Base-by-base conservation (phyloP, 1,140 invertebrate genomes). In the Wasmannia auropunctata region DNA sequence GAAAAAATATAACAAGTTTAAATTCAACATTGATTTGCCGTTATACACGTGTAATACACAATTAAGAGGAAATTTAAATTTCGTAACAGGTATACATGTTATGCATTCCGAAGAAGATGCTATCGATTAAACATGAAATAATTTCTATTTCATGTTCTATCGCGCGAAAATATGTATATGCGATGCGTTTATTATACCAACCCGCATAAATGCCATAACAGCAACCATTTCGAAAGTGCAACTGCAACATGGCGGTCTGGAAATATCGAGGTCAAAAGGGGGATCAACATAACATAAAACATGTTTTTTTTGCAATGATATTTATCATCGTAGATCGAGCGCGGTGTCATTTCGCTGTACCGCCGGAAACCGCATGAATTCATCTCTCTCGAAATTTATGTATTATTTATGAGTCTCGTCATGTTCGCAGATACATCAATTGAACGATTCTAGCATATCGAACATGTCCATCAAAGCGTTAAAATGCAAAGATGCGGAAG, bases 241-340 rank as follows among this genome's bases (percentile, higher is more conserved):
- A 37, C 40, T 67, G 76, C 76, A 80, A 80, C 43, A 80, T 80
- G 76, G 76, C 76, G 76, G 62, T 80, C 62, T 69, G 10, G n/a
- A 67, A 67, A 67, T 11, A 80, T 43, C 31, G 62, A 40, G 54
- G 54, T 80, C 43, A 43, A 67, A 67, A 80, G 67, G 67, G 60
- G 40, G 31, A 51, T 58, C n/a, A 60, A 43, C 34, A 81, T 72
- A 37, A 81, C 37, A 72, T 81, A 72, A 81, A 81, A 72, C 34
- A 43, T 34, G 25, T 4, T 37, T 34, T 14, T 58, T 58, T 58
- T 16, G 25, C 19, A 22, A 58, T 4, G n/a, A 60, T 74, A 72
- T 60, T 83, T 22, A 46, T 83, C 37, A 46, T 19, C 11, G 7
- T 46, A 25, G 25, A 74, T 74, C 37, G n/a, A 74, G 25, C 54